Base-by-base conservation (phyloP, 2,888 invertebrate genomes). In the Tipula confusa region DNA sequence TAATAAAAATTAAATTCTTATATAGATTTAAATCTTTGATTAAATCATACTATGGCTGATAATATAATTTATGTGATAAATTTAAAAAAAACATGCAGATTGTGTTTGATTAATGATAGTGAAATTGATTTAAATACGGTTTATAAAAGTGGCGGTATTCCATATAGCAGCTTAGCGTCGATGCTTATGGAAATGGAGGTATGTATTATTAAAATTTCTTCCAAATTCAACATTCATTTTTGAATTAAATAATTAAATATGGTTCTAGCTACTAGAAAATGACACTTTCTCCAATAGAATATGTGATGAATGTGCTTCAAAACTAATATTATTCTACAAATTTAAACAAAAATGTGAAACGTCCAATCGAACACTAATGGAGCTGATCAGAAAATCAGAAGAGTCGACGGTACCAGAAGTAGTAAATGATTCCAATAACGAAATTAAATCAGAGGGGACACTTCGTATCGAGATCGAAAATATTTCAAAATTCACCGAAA, bases 381-480 rank as follows among this genome's bases (percentile, higher is more conserved):
- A 79, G 6, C n/a, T 79, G 7, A 79, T 15, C 1, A 38, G 15
- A 6, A 29, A 48, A n/a, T 0, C 7, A 15, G 48, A 83, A 82
- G 6, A 29, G n/a, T 6, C 48, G 11, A 11, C 18, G 2, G n/a
- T n/a, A n/a, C n/a, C n/a, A n/a, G 81, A 18, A 3, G 6, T 29
- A 24, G 31, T 29, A 29, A 11, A 29, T 82, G 82, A 33, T 82
- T 31, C 7, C 15, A 36, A 36, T 33, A 18, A 81, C 6, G 15
- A 36, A 7, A 64, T 64, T 64, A 64, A 64, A 64, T 88, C 89
- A 6, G 98, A 98, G 89, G 97, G 98, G 29, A 97, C 96, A 7
- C 97, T 99, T 90, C 93, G 94, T 84, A 97, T 93, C 88, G 94
- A 94, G 85, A 97, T 99, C 82, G 93, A 94, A 86, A 95, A 96